phyloP scores from a whole-genome alignment of 2,797 vertebrate genomes.

The Buphagus erythrorhynchus region DNA sequence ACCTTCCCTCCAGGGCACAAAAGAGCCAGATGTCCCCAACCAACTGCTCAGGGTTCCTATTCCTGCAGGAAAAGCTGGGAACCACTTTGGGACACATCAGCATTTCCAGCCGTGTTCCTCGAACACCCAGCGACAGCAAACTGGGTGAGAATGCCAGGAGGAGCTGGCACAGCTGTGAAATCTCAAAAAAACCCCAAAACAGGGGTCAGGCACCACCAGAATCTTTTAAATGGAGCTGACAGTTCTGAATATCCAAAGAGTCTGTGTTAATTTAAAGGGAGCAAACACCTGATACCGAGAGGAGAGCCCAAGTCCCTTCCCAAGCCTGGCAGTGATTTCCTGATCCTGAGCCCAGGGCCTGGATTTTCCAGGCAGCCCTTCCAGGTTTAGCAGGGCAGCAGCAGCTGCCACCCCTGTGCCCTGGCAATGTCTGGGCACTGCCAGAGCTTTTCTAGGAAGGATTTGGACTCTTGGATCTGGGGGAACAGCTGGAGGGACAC shows the following conservation, averaged over 20 bases:
- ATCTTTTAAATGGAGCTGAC: accelerated
- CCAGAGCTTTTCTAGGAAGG: conserved; percentile 15
- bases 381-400: neutral
- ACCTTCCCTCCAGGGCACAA: neutral
- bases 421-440: neutral
- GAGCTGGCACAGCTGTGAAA: neutral
- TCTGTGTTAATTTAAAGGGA: neutral
- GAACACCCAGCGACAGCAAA: neutral
- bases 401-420: neutral
- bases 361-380: neutral
- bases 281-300: accelerated
- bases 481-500: conserved; percentile 42
- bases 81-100: accelerated
- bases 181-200: neutral
- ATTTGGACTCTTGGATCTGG: neutral
- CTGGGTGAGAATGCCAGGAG: accelerated
- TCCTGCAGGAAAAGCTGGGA: neutral
- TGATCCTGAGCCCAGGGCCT: neutral
- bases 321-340: neutral
- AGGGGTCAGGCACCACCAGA: neutral
- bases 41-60: accelerated
- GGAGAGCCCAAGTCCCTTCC: neutral
- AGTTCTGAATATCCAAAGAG: neutral
- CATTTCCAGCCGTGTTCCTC: neutral
- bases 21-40: neutral